Conservation (phyloP, 2,888 invertebrate species). For the Laspeyria flexula region DNA sequence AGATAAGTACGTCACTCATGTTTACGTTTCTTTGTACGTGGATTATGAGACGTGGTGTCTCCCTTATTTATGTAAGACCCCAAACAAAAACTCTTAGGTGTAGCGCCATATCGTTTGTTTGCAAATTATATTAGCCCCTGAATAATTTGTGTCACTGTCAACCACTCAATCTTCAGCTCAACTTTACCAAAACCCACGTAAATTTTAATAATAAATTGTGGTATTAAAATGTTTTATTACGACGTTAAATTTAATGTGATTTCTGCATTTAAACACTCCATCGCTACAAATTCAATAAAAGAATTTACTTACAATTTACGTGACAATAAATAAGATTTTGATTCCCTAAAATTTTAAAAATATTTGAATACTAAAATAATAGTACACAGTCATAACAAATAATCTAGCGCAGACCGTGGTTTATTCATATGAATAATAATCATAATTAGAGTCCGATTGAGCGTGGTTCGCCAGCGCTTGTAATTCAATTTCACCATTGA, state of each 20-base stretch:
- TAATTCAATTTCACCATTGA: constrained; percentile 84
- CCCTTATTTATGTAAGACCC: constrained; percentile 73
- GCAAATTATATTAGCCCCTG: constrained; percentile 76
- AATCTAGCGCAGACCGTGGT: constrained; percentile 45
- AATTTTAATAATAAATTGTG: not conserved
- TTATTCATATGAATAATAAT: constrained; percentile 71
- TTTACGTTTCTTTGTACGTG: constrained; percentile 78
- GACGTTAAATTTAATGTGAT: too few species aligned
- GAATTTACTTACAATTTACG: too few species aligned
- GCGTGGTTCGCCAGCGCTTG: constrained; percentile 62
- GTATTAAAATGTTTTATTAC: too few species aligned
- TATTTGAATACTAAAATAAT: too few species aligned
- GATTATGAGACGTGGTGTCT: constrained; percentile 79
- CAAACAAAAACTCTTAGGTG: constrained; percentile 61
- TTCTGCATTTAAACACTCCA: too few species aligned
- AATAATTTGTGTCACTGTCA: constrained; percentile 58
- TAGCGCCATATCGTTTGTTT: constrained; percentile 64
- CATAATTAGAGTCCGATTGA: constrained; percentile 79
- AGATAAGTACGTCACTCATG: constrained; percentile 77
- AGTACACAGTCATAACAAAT: too few species aligned
- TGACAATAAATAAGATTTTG: too few species aligned
- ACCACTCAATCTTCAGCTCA: constrained; percentile 19
- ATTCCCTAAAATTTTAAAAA: too few species aligned
- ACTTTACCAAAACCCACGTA: constrained; percentile 7
- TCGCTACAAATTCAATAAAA: too few species aligned